A percentile compares a stretch with the other conserved stretches of the same genome.
These are phyloP conservation scores for Drosophila eugracilis DNA, from an alignment of 1,140 invertebrate species.

Conservation along the genomic window DNA sequence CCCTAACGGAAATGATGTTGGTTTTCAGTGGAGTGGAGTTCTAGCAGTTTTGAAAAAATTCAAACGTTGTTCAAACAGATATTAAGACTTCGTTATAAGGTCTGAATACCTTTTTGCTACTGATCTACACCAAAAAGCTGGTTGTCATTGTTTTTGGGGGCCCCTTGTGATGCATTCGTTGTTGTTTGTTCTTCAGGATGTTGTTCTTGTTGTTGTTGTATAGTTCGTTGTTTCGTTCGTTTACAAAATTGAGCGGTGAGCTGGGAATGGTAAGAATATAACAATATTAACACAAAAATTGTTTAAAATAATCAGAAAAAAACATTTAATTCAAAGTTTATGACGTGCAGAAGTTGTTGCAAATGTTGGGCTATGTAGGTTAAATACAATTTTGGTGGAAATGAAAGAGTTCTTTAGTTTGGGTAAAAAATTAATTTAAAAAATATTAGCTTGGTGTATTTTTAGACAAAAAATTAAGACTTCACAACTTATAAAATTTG, in stretches of 20 bases:
- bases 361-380: constrained; percentile 36
- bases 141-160: constrained; percentile 60
- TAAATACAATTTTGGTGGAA: constrained; percentile 58
- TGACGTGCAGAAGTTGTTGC: constrained; percentile 45
- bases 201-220: constrained; percentile 46
- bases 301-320: background rate
- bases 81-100: constrained; percentile 36
- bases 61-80: constrained; percentile 74
- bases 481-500: too few relatives aligned
- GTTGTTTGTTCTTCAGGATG: constrained; percentile 48
- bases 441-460: too few relatives aligned
- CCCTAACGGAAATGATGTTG: constrained; percentile 22
- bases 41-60: constrained; percentile 78
- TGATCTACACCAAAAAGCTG: constrained; percentile 53
- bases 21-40: constrained; percentile 5
- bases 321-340: constrained; percentile 41
- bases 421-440: too few relatives aligned
- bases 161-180: constrained; percentile 77
- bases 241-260: constrained; percentile 82
- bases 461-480: background rate
- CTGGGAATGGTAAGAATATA: constrained; percentile 23
- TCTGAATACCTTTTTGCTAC: constrained; percentile 50
- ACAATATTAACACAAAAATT: constrained; percentile 1
- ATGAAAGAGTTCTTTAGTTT: constrained; percentile 4
- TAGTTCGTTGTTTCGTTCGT: constrained; percentile 79